Evolutionary conservation across 2,888 invertebrate genomes (phyloP), one percentile per base, ranked within the genome.

Genomic region (Silvanus unidentatus): DNA sequence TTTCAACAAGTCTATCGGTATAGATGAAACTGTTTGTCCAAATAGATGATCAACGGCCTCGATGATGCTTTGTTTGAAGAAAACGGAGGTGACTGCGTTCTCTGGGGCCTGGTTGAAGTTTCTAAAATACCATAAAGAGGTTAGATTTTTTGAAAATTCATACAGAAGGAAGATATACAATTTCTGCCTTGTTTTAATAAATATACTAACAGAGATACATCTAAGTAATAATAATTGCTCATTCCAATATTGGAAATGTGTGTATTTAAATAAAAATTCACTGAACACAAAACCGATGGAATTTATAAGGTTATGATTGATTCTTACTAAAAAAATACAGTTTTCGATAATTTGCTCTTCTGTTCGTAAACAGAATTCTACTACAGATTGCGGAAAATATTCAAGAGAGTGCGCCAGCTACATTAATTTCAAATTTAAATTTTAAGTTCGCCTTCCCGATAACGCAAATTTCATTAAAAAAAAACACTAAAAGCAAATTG

Each of bases 41-140:
- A 81, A 79, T 39, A 82, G 57, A 44, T 70, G 66, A 40, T 66
- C 70, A 47, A 82, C 56, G 2, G 77, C 73, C 42, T 73, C 66
- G 44, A 75, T 63, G 49, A 84, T 73, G 62, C 79, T 77, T 39
- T 77, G 77, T 59, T 79, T 80, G 47, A 82, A 73, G 57, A 72
- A 79, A 2, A 72, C 74, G 1, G 72, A 65, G 30, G 75, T 73
- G 46, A 78, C 59, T 44, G 73, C 66, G 11, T 64, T 64, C 38
- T 54, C 42, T 35, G 64, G 53, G 37, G 68, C 64, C 41, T 70
- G 62, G 35, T 62, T 55, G 16, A 80, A 64, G 60, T 74, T 72
- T 57, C 80, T 80, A 59, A 2, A 68, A 70, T n/a, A 51, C 35
- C 41, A 39, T 36, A 9, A 12, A 9, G 9, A 35, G 35, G 35